Base-by-base conservation (phyloP, 2,888 invertebrate genomes). In the Chromoteleia sp. region DNA sequence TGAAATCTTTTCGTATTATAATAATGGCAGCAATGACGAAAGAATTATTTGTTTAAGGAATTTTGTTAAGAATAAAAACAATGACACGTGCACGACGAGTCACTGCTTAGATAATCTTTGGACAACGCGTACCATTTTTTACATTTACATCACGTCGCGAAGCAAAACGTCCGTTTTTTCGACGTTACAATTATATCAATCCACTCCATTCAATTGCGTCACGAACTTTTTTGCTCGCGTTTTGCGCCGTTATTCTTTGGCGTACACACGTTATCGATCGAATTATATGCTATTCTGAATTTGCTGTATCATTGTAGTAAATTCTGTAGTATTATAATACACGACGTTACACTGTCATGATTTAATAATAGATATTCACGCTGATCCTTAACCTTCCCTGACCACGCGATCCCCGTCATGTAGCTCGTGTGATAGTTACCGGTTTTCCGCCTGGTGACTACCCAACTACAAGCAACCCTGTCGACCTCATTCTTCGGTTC, bases 371-470 rank as follows among this genome's bases (percentile, higher is more conserved):
- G 77, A 82, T 63, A 68, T 63, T 58, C 65, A 39, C 74, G 74
- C 58, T 74, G 63, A 81, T 77, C 76, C 76, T 61, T 73, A 71
- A 81, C 75, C 76, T 63, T 54, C 29, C 59, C 76, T 77, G 81
- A 82, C 78, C 82, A 75, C 71, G 75, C 79, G 79, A 82, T 76
- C 33, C 56, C 48, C 75, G 54, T 75, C 75, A 63, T 79, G 79
- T 81, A 73, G 58, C 65, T 68, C 65, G 67, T 73, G 81, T 65
- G 81, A 76, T 76, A 76, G 76, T 82, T 82, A 74, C 74, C 68
- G 76, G 77, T 74, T 76, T 77, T 81, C 78, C 78, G 63, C 58
- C 54, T 54, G 67, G 65, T 68, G 68, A 73, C 81, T 74, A 77
- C 67, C 74, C 83, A 74, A 67, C 81, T 58, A 73, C 77, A 77